Conservation (phyloP, 2,113 vertebrate species). For the Cynocephalus volans region DNA sequence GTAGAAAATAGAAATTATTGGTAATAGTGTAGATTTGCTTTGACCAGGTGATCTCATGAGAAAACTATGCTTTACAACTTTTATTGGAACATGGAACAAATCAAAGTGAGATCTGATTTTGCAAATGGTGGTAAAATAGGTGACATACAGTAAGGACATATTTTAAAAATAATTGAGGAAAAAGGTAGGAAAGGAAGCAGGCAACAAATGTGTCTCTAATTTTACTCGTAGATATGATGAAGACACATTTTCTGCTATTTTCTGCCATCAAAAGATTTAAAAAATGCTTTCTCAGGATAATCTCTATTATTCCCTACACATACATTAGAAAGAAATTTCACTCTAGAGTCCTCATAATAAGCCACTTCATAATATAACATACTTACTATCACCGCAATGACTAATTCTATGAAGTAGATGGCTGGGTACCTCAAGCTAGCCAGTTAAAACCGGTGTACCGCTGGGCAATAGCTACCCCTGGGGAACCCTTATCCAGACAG, state of each 20-base stretch:
- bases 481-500: background rate
- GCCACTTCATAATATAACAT: background rate
- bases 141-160: background rate
- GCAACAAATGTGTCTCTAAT: background rate
- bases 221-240: background rate
- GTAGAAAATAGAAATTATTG: background rate
- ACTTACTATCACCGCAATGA: background rate
- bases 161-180: background rate
- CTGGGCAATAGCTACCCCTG: background rate
- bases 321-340: background rate
- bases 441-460: background rate
- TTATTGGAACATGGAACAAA: background rate
- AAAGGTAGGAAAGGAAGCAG: background rate
- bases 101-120: background rate
- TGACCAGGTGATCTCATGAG: background rate
- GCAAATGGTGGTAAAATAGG: background rate
- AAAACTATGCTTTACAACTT: background rate
- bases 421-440: background rate
- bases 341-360: background rate
- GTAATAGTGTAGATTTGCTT: slow-evolving; percentile 18
- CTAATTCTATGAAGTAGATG: background rate
- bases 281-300: background rate
- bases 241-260: background rate
- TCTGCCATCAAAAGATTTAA: background rate
- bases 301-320: background rate